Percentiles rank a stretch among this genome's conserved stretches.
phyloP scores from a whole-genome alignment of 1,140 invertebrate genomes.

The Ceratitis capitata region DNA sequence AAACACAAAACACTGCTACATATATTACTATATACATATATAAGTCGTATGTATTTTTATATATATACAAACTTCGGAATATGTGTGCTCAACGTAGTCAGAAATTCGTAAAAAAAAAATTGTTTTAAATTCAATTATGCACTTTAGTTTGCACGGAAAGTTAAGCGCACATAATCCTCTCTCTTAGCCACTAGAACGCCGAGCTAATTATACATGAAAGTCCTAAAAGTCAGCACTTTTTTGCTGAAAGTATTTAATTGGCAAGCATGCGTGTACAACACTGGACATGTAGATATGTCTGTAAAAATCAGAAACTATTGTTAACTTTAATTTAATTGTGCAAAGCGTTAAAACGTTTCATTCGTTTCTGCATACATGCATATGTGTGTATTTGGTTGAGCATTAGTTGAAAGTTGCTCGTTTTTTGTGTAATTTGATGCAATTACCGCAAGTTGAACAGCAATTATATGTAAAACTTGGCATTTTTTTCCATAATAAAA shows the following conservation, averaged over 20 bases:
- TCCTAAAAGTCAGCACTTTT: not conserved
- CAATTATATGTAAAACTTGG: too few species aligned
- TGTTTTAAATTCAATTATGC: not conserved
- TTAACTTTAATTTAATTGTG: slow-evolving; percentile 17
- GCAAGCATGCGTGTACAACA: not conserved
- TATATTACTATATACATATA: too few species aligned
- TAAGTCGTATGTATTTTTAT: too few species aligned
- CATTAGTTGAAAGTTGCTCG: not conserved
- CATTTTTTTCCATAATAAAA: too few species aligned
- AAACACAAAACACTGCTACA: too few species aligned
- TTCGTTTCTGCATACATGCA: not conserved
- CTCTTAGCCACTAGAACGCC: not conserved
- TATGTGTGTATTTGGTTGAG: not conserved
- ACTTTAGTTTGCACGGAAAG: not conserved
- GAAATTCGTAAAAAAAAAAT: too few species aligned
- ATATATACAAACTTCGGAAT: too few species aligned
- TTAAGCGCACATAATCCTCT: not conserved
- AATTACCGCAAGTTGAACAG: not conserved
- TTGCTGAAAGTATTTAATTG: not conserved
- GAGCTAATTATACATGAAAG: not conserved
- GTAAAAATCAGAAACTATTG: slow-evolving; percentile 8
- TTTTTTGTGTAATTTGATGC: not conserved
- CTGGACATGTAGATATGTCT: not conserved
- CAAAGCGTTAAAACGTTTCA: not conserved
- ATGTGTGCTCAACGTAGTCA: too few species aligned